Percentiles rank a stretch among this genome's conserved stretches.
Conservation (phyloP, 2,113 vertebrate species). For the Heterotilapia buettikoferi region DNA sequence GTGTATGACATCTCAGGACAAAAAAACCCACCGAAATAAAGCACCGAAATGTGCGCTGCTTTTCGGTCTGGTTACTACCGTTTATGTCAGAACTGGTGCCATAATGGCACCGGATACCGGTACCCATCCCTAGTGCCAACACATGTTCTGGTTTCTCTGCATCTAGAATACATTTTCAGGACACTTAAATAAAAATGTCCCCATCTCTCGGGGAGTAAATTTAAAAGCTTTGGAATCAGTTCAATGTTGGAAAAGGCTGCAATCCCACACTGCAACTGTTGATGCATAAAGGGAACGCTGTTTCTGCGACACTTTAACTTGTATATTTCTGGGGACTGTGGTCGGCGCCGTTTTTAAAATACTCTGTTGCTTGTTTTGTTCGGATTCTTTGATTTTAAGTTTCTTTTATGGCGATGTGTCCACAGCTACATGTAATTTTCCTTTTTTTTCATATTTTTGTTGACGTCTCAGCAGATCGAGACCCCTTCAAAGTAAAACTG, state of each 20-base stretch:
- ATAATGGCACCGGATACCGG: too few relatives aligned
- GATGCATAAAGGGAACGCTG: not conserved
- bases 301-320: not conserved
- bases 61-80: too few relatives aligned
- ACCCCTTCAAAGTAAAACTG: not conserved
- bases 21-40: too few relatives aligned
- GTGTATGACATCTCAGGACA: too few relatives aligned
- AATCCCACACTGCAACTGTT: not conserved
- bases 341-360: accelerated
- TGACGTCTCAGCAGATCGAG: not conserved
- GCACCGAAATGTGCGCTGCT: too few relatives aligned
- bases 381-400: not conserved
- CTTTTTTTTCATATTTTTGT: not conserved
- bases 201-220: not conserved
- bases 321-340: not conserved
- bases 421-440: not conserved
- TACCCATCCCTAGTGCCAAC: too few relatives aligned
- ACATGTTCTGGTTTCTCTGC: not conserved
- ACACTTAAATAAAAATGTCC: not conserved
- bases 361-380: not conserved
- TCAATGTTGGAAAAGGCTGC: not conserved
- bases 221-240: not conserved
- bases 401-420: not conserved
- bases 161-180: not conserved
- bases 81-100: too few relatives aligned